Percentiles rank a stretch among this genome's conserved stretches.
Conservation (phyloP, 2,888 invertebrate species). For the Pterostichus niger region DNA sequence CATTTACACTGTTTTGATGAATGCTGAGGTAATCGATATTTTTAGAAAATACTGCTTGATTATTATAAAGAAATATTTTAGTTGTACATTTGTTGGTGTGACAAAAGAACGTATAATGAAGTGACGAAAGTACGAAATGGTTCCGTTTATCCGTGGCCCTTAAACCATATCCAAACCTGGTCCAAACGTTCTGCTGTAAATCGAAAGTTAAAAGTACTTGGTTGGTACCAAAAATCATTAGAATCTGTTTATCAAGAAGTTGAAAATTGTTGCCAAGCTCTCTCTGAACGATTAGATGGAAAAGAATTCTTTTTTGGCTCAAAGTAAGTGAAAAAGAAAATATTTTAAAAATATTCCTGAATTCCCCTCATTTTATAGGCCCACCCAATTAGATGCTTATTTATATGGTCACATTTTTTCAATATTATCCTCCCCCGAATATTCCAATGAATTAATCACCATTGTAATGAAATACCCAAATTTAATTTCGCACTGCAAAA, state of each 20-base stretch:
- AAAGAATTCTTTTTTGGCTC: constrained; percentile 90
- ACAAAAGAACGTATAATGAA: constrained; percentile 87
- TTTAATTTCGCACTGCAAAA: constrained; percentile 69
- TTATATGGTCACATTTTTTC: constrained; percentile 84
- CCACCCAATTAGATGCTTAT: constrained; percentile 88
- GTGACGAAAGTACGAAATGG: constrained; percentile 93
- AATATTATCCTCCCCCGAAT: constrained; percentile 74
- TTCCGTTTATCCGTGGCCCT: constrained; percentile 95
- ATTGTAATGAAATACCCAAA: constrained; percentile 68
- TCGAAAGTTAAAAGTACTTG: constrained; percentile 86
- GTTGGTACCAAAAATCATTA: constrained; percentile 89
- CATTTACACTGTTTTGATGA: constrained; percentile 92
- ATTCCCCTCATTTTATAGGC: constrained; percentile 76
- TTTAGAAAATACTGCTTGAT: constrained; percentile 8
- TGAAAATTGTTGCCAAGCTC: constrained; percentile 91
- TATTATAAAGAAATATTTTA: constrained; percentile 73
- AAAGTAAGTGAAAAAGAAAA: constrained; percentile 78
- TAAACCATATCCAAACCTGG: constrained; percentile 90
- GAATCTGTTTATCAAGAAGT: constrained; percentile 89
- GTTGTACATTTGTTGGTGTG: constrained; percentile 93
- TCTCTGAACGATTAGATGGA: constrained; percentile 90
- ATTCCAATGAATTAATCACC: constrained; percentile 29
- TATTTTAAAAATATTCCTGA: neutral
- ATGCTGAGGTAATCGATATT: constrained; percentile 86
- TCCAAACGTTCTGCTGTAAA: constrained; percentile 85